Conservation (phyloP, 2,888 invertebrate species). For the Pocota personata region DNA sequence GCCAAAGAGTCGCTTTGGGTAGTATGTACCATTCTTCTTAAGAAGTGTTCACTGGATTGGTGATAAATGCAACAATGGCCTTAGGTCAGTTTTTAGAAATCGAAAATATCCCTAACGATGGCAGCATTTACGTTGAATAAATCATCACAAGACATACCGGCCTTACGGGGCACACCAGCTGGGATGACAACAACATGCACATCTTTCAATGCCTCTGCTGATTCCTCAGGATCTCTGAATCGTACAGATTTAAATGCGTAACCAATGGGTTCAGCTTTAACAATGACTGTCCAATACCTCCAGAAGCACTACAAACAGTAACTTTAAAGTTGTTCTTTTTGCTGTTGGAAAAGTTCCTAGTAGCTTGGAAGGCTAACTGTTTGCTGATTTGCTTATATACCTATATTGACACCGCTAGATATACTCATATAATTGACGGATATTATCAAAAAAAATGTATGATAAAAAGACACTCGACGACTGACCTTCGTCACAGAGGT, state of each 20-base stretch:
- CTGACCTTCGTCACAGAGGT: slow-evolving; percentile 56
- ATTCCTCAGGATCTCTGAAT: slow-evolving; percentile 92
- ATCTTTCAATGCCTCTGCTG: slow-evolving; percentile 89
- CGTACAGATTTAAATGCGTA: slow-evolving; percentile 93
- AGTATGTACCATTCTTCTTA: slow-evolving; percentile 95
- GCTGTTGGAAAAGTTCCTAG: slow-evolving; percentile 85
- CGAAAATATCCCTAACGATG: slow-evolving; percentile 94
- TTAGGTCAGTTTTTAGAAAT: slow-evolving; percentile 94
- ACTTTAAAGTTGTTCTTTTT: slow-evolving; percentile 93
- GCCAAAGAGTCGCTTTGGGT: slow-evolving; percentile 96
- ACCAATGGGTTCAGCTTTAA: slow-evolving; percentile 95
- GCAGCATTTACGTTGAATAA: slow-evolving; percentile 99
- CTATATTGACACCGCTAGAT: slow-evolving; percentile 82
- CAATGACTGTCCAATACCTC: slow-evolving; percentile 99
- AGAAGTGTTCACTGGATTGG: slow-evolving; percentile 98
- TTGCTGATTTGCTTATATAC: slow-evolving; percentile 87
- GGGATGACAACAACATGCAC: slow-evolving; percentile 96
- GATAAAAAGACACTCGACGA: slow-evolving; percentile 34
- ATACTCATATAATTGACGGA: slow-evolving; percentile 12
- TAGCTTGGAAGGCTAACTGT: slow-evolving; percentile 85
- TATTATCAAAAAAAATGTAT: slow-evolving; percentile 14
- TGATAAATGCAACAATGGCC: slow-evolving; percentile 97
- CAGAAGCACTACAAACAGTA: slow-evolving; percentile 97
- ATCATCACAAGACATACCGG: slow-evolving; percentile 99
- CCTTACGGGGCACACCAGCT: slow-evolving; percentile 99